phyloP scores from a whole-genome alignment of 2,797 vertebrate species.

The Champsocephalus esox region DNA sequence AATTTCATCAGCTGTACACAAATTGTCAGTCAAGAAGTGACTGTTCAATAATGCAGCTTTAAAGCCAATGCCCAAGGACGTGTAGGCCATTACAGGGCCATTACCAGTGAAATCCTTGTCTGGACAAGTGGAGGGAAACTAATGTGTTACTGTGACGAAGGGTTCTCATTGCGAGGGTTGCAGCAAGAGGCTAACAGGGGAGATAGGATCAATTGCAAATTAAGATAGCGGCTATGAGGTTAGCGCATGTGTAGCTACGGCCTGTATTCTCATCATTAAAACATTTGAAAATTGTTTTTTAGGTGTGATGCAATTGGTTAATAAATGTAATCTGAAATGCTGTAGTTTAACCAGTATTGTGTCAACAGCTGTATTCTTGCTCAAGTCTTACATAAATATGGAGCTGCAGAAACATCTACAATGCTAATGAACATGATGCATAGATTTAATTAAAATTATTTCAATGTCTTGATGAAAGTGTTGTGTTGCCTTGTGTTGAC shows the following conservation, averaged over 20 bases:
- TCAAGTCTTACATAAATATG: constrained; percentile 19
- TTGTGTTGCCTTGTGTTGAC: constrained; percentile 50
- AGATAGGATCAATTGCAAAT: constrained; percentile 65
- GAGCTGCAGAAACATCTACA: constrained; percentile 12
- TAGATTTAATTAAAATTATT: constrained; percentile 26
- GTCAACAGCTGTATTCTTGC: constrained; percentile 26
- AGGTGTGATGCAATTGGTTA: neutral
- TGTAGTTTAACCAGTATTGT: neutral
- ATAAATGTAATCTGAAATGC: neutral
- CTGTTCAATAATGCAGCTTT: constrained; percentile 70
- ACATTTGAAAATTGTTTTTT: constrained; percentile 11
- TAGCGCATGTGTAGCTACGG: constrained; percentile 7
- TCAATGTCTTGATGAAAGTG: constrained; percentile 27
- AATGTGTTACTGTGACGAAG: constrained; percentile 74
- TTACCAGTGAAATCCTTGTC: constrained; percentile 73
- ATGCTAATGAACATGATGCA: constrained; percentile 26
- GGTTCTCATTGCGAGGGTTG: constrained; percentile 54
- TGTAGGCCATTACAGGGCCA: constrained; percentile 69
- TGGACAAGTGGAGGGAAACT: constrained; percentile 70
- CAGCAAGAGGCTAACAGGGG: constrained; percentile 28
- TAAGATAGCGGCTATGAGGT: constrained; percentile 46
- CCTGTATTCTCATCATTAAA: constrained; percentile 18
- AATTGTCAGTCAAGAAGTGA: constrained; percentile 69
- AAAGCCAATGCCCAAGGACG: constrained; percentile 66
- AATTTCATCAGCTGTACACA: constrained; percentile 65